Evolutionary conservation across 2,888 invertebrate genomes (phyloP), one percentile per base, ranked within the genome.

Genomic region (Diabrotica balteata): DNA sequence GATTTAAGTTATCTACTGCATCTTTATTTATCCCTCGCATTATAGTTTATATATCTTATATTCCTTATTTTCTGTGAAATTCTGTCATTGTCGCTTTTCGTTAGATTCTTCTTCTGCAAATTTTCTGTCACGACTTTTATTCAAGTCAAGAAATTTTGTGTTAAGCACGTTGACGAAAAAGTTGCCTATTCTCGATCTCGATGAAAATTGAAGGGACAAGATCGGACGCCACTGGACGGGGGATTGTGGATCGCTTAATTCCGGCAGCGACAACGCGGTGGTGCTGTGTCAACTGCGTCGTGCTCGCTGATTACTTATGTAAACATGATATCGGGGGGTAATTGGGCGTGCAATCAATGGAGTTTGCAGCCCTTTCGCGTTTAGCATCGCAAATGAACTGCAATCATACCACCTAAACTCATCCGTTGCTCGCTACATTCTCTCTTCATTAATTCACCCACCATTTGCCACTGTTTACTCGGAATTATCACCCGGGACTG

Each of bases 271-370:
- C 51, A 45, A 59, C 53, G 64, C 65, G 78, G 79, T 77, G 78
- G 74, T 75, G 82, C 80, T 82, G 79, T 82, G 83, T 82, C 82
- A 82, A 83, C 83, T 80, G 75, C 73, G 78, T 76, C 76, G 76
- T 62, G 71, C 74, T 79, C 81, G 81, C 80, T 83, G 83, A 84
- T 84, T 84, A 84, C 83, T 84, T 84, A 84, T 83, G 84, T 83
- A 84, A 84, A 84, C 84, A 84, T 82, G 83, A 84, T 84, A 83
- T 82, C 82, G 82, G 80, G 82, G 83, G 82, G 84, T 84, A 84
- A 84, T 84, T 84, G 84, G 83, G 82, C 83, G 80, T 83, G 80
- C 83, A 84, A 84, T 84, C 84, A 83, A 82, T 83, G 83, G 79
- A 81, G 82, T 82, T 82, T 82, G 83, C 82, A 79, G 80, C 76